Conservation (phyloP, 35 echinoderm and acorn worm genomes). For the Heliocidaris erythrogramma region DNA sequence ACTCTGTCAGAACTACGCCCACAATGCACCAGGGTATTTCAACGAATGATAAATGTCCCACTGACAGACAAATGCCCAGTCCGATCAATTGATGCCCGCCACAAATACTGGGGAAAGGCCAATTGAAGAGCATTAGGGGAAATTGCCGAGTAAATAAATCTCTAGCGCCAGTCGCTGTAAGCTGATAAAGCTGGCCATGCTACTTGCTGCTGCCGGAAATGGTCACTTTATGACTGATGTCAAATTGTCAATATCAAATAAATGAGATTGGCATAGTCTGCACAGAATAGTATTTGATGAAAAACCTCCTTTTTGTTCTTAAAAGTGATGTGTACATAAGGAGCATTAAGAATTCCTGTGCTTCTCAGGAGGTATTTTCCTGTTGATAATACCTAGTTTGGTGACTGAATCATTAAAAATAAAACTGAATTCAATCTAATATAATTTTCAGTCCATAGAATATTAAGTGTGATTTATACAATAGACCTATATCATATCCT, state of each 20-base stretch:
- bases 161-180: neutral
- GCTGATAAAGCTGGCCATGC: neutral
- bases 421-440: too few species aligned
- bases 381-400: too few species aligned
- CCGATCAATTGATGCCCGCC: neutral
- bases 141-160: neutral
- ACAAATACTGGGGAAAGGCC: neutral
- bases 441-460: too few species aligned
- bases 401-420: too few species aligned
- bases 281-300: neutral
- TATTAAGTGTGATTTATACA: too few species aligned
- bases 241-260: neutral
- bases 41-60: neutral
- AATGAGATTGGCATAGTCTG: neutral
- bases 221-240: neutral
- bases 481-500: too few species aligned
- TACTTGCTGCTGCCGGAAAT: neutral
- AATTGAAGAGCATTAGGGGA: slow-evolving; percentile 2
- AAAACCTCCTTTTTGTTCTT: neutral
- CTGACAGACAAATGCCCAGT: neutral
- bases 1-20: neutral
- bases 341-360: too few species aligned
- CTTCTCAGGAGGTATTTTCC: too few species aligned
- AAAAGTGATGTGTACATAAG: neutral
- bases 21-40: neutral